phyloP scores from a whole-genome alignment of 2,797 vertebrate species.

The Champsocephalus gunnari region DNA sequence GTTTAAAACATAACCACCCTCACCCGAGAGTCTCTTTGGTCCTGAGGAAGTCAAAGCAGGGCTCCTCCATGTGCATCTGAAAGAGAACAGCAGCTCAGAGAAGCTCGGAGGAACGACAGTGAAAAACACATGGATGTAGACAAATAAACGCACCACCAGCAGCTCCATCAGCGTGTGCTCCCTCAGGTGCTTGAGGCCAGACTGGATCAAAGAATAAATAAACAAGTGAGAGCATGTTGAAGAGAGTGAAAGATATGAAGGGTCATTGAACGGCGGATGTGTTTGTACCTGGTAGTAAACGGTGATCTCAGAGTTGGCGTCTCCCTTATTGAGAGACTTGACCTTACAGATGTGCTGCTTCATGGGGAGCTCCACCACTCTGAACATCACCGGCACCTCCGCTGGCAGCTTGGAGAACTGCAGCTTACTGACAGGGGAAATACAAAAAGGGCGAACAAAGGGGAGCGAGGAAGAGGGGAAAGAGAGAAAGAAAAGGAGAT shows the following conservation, averaged over 20 bases:
- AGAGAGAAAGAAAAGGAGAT: not conserved
- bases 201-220: conserved; percentile 76
- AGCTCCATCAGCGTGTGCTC: conserved; percentile 96
- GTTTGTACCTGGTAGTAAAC: conserved; percentile 90
- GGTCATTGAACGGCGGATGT: not conserved
- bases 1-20: conserved; percentile 31
- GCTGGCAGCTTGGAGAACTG: conserved; percentile 86
- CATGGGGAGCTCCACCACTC: conserved; percentile 87
- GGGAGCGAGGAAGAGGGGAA: not conserved
- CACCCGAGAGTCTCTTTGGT: conserved; percentile 97
- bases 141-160: conserved; percentile 86
- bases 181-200: conserved; percentile 89
- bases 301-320: conserved; percentile 90
- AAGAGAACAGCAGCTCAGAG: conserved; percentile 24
- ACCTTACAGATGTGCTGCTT: conserved; percentile 89
- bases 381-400: conserved; percentile 90
- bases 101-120: not conserved
- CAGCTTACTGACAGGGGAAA: conserved; percentile 79
- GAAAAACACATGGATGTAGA: conserved; percentile 2
- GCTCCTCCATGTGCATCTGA: conserved; percentile 99
- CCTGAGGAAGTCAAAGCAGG: conserved; percentile 96
- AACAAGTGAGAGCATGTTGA: not conserved
- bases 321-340: conserved; percentile 89
- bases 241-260: too few species aligned
- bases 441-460: not conserved